Evolutionary conservation across 2,888 invertebrate genomes (phyloP).

Genomic region (Lasioglossum oenotherae): DNA sequence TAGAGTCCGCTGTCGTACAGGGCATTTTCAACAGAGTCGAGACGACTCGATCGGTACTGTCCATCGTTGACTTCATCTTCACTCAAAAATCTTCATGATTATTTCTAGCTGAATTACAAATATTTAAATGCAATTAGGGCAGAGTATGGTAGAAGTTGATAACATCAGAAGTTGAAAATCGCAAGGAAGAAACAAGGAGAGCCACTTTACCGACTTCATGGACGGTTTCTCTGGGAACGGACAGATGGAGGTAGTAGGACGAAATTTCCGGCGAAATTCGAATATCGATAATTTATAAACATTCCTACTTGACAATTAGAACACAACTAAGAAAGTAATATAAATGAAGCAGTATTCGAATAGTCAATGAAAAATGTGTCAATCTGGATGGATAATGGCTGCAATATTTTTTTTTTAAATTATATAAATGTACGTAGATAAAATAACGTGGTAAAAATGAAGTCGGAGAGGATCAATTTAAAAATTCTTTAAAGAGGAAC

Average conservation of each 20-base stretch:
- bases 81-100: background rate
- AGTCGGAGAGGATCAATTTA: background rate
- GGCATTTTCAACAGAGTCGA: too few relatives aligned
- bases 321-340: background rate
- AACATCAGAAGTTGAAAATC: background rate
- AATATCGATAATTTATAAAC: background rate
- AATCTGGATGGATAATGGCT: background rate
- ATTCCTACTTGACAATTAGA: too few relatives aligned
- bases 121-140: background rate
- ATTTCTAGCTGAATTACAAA: too few relatives aligned
- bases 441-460: too few relatives aligned
- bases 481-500: background rate
- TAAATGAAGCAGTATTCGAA: background rate
- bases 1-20: too few relatives aligned
- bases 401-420: background rate
- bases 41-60: background rate
- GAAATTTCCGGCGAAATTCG: background rate
- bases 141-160: background rate
- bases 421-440: background rate
- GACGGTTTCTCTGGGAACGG: background rate
- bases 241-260: slow-evolving; percentile 48
- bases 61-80: background rate
- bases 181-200: slow-evolving; percentile 8
- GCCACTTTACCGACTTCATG: slow-evolving; percentile 47
- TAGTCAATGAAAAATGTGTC: background rate